A percentile compares a stretch with the other conserved stretches of the same genome.
Evolutionary conservation across 2,888 invertebrate genomes (phyloP).

Genomic region (Rosalia funebris): DNA sequence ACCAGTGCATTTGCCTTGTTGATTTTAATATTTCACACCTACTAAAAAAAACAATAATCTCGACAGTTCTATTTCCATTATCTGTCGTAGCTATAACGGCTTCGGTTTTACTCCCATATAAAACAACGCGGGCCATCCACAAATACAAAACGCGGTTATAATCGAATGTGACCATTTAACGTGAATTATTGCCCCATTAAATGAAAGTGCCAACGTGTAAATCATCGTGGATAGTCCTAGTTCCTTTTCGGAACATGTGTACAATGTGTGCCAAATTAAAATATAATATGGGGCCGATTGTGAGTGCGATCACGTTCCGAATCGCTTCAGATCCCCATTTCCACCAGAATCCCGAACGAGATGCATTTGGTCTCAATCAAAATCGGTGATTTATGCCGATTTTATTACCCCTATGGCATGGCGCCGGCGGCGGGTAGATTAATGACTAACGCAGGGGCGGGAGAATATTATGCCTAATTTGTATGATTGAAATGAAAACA

Average conservation of each 20-base stretch:
- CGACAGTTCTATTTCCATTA: too few species aligned
- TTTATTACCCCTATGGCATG: constrained; percentile 9
- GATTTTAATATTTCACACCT: too few species aligned
- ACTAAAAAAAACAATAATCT: too few species aligned
- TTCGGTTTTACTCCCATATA: too few species aligned
- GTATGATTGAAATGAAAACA: too few species aligned
- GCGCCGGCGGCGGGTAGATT: background rate
- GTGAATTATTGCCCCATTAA: constrained; percentile 8
- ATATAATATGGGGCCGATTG: constrained; percentile 6
- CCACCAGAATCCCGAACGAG: constrained; percentile 11
- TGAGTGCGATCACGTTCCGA: constrained; percentile 3
- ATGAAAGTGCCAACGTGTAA: constrained; percentile 7
- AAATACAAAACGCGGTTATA: too few species aligned
- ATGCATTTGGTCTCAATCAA: constrained; percentile 5
- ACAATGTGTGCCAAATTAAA: constrained; percentile 10
- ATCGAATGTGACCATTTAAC: too few species aligned
- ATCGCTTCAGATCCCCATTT: constrained; percentile 9
- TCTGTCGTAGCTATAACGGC: too few species aligned
- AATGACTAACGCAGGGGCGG: too few species aligned
- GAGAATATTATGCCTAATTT: too few species aligned
- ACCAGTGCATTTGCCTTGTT: too few species aligned
- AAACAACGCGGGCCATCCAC: too few species aligned
- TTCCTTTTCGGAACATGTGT: constrained; percentile 5
- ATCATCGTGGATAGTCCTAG: background rate
- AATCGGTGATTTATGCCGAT: constrained; percentile 13